Evolutionary conservation across 1,140 invertebrate species (phyloP).

Genomic region (Colletes gigas): DNA sequence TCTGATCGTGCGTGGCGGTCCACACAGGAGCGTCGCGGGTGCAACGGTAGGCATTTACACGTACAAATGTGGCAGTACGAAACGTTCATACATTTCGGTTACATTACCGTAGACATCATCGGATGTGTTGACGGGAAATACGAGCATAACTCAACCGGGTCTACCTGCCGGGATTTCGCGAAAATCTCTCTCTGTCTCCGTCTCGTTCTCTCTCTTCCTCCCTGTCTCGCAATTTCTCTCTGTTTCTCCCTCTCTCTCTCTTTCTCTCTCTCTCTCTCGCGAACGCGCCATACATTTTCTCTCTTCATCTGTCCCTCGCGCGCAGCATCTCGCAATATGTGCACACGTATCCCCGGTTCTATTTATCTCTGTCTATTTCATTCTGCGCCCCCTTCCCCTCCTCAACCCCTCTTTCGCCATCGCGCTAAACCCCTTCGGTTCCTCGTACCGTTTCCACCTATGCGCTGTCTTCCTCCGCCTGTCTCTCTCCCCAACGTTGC

Average conservation of each 20-base stretch:
- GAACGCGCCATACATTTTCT: conserved; percentile 41
- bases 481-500: conserved; percentile 62
- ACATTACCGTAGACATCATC: conserved; percentile 79
- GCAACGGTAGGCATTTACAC: conserved; percentile 55
- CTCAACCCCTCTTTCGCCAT: conserved; percentile 32
- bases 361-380: conserved; percentile 52
- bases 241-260: conserved; percentile 12
- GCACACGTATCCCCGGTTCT: conserved; percentile 24
- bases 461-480: conserved; percentile 45
- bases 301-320: not conserved
- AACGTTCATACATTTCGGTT: conserved; percentile 79
- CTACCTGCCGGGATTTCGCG: conserved; percentile 74
- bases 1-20: conserved; percentile 34
- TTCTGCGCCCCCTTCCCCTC: conserved; percentile 1
- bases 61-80: conserved; percentile 66
- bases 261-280: conserved; percentile 29
- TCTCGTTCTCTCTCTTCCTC: conserved; percentile 41
- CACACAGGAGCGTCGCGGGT: conserved; percentile 24
- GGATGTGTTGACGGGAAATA: conserved; percentile 80
- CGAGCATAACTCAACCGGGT: conserved; percentile 78
- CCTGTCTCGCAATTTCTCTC: conserved; percentile 15
- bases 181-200: conserved; percentile 61
- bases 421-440: conserved; percentile 26
- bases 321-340: conserved; percentile 39
- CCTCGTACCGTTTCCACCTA: conserved; percentile 13